phyloP scores from a whole-genome alignment of 2,797 vertebrate species.

The Silurus lanzhouensis region DNA sequence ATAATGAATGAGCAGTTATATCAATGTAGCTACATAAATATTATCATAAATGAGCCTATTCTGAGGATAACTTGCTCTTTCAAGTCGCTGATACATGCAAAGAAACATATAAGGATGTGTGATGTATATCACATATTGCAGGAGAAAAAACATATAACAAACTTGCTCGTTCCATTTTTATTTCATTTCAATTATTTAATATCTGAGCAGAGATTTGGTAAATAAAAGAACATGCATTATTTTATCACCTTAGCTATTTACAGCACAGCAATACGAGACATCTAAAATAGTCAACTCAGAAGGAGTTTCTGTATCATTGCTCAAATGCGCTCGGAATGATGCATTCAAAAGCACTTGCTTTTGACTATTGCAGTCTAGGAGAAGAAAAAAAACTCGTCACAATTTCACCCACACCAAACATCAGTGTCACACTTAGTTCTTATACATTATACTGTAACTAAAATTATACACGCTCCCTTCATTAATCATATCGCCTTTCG shows the following conservation, averaged over 20 bases:
- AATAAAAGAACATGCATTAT: background rate
- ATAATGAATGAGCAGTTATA: background rate
- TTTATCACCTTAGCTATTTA: background rate
- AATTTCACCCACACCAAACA: conserved; percentile 23
- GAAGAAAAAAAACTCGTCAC: background rate
- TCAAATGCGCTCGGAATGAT: background rate
- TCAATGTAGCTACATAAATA: background rate
- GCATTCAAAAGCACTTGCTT: background rate
- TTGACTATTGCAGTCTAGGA: background rate
- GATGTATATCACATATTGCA: background rate
- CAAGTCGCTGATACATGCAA: no score
- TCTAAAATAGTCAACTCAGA: background rate
- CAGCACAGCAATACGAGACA: background rate
- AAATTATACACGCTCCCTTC: conserved; percentile 12
- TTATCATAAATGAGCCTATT: background rate
- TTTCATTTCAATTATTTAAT: background rate
- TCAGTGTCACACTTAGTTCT: conserved; percentile 12
- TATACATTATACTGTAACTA: conserved; percentile 44
- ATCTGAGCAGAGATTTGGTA: background rate
- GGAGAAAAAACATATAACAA: background rate
- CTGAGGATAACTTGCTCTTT: background rate
- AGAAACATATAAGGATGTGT: background rate
- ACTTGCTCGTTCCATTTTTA: background rate
- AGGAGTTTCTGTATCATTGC: background rate
- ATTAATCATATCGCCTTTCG: conserved; percentile 36